phyloP scores from a whole-genome alignment of 2,797 vertebrate genomes.

The Pogonophryne albipinna region DNA sequence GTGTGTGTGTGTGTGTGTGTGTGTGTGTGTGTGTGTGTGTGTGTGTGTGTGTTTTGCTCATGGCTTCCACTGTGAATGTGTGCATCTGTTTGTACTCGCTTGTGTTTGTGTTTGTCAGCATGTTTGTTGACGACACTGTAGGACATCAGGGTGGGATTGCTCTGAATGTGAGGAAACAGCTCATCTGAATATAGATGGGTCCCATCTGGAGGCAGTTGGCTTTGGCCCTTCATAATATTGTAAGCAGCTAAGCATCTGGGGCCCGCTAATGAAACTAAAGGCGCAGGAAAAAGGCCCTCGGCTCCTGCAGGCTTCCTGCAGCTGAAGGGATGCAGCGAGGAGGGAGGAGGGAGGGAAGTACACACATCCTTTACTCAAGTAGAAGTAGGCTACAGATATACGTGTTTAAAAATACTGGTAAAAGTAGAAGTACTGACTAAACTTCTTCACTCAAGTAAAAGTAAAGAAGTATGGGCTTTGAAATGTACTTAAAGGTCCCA shows the following conservation, averaged over 20 bases:
- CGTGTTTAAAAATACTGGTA: too few relatives aligned
- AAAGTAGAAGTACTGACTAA: too few relatives aligned
- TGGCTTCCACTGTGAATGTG: constrained; percentile 53
- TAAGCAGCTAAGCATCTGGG: constrained; percentile 88
- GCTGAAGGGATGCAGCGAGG: constrained; percentile 61
- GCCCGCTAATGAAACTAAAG: constrained; percentile 86
- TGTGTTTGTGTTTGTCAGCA: constrained; percentile 81
- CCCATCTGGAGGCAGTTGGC: constrained; percentile 88
- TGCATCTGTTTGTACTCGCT: constrained; percentile 77
- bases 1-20: constrained; percentile 22
- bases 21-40: constrained; percentile 30
- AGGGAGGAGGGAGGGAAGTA: too few relatives aligned
- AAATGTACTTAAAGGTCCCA: too few relatives aligned
- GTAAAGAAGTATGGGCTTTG: too few relatives aligned
- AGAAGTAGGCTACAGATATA: too few relatives aligned
- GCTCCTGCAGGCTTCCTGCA: constrained; percentile 71
- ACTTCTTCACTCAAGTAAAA: too few relatives aligned
- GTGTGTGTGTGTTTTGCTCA: constrained; percentile 41
- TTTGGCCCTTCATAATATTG: constrained; percentile 85
- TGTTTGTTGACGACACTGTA: constrained; percentile 82
- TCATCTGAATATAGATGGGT: constrained; percentile 90
- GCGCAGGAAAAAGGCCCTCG: constrained; percentile 72
- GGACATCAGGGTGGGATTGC: constrained; percentile 84
- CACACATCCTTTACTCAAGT: too few relatives aligned
- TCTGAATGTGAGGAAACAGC: constrained; percentile 86